Evolutionary conservation across 2,113 vertebrate genomes (phyloP).

Genomic region (Orcinus orca): DNA sequence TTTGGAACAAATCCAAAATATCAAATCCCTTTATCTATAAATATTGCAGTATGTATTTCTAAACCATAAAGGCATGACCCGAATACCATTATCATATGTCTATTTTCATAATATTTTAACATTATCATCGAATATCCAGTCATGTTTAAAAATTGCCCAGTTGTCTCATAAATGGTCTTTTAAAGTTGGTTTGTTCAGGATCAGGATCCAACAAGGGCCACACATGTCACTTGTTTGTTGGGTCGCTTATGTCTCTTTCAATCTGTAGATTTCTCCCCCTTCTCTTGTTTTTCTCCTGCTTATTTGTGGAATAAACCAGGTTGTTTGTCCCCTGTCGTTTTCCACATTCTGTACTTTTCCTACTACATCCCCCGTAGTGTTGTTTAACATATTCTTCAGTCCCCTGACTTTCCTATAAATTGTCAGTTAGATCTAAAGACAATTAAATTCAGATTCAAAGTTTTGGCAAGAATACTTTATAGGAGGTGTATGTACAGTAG

Average conservation of each 20-base stretch:
- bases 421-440: neutral
- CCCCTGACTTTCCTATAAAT: neutral
- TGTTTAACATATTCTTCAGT: neutral
- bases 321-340: neutral
- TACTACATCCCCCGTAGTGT: neutral
- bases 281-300: neutral
- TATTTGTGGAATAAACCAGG: neutral
- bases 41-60: neutral
- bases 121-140: neutral
- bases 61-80: neutral
- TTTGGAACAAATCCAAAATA: neutral
- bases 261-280: neutral
- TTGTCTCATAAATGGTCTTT: neutral
- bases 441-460: neutral
- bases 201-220: neutral
- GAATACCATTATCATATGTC: neutral
- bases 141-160: neutral
- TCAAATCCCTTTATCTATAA: neutral
- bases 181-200: neutral
- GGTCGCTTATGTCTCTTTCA: neutral
- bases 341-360: neutral
- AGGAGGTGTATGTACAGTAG: neutral
- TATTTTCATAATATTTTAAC: neutral
- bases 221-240: neutral
- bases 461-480: neutral